phyloP scores from a whole-genome alignment of 2,888 invertebrate genomes.

The Eupithecia pulchellata region DNA sequence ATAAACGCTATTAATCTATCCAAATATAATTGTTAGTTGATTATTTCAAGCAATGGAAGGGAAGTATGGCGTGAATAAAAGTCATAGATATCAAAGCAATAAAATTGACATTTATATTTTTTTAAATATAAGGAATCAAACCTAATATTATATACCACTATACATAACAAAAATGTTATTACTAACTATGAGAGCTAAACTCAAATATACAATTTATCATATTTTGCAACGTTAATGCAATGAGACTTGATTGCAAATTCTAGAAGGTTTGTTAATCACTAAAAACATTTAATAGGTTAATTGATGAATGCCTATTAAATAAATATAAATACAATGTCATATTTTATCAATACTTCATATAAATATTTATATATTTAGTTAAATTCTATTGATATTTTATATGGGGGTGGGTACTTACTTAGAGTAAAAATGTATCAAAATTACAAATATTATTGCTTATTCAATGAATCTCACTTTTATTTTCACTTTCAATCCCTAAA shows the following conservation, averaged over 20 bases:
- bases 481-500: slow-evolving; percentile 10
- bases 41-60: neutral
- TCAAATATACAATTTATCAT: slow-evolving; percentile 23
- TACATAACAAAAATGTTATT: slow-evolving; percentile 39
- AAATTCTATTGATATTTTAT: neutral
- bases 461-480: slow-evolving; percentile 20
- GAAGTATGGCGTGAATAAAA: slow-evolving; percentile 35
- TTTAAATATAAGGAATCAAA: slow-evolving; percentile 41
- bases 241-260: slow-evolving; percentile 9
- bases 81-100: slow-evolving; percentile 32
- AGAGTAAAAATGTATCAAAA: slow-evolving; percentile 25
- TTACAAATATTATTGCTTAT: slow-evolving; percentile 36
- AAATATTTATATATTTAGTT: neutral
- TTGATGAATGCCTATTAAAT: neutral
- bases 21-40: neutral
- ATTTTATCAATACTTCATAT: neutral
- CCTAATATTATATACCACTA: slow-evolving; percentile 42
- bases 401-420: neutral
- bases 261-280: neutral
- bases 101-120: slow-evolving; percentile 51
- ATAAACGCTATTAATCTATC: too few species aligned
- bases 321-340: neutral
- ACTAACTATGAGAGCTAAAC: slow-evolving; percentile 22
- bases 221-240: slow-evolving; percentile 18
- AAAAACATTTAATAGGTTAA: neutral